phyloP scores from a whole-genome alignment of 1,140 invertebrate genomes.

The Stenopsyche tienmushanensis region DNA sequence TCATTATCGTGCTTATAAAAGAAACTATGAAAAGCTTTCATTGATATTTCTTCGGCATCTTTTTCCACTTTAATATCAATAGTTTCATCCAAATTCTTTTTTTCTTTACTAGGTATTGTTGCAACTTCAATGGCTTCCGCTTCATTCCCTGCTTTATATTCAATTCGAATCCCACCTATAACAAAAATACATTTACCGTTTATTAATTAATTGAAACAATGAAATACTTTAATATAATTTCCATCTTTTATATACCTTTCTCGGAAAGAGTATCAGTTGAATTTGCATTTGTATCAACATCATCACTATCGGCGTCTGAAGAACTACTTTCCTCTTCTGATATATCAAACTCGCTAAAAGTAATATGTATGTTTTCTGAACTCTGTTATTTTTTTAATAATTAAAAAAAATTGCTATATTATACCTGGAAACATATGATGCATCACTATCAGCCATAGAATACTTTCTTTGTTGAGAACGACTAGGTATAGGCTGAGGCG shows the following conservation, averaged over 20 bases:
- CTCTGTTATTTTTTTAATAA: too few species aligned
- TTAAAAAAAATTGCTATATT: slow-evolving; percentile 3
- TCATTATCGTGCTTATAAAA: slow-evolving; percentile 27
- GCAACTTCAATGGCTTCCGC: slow-evolving; percentile 80
- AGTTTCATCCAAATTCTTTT: slow-evolving; percentile 4
- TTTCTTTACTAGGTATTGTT: neutral
- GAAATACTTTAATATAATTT: too few species aligned
- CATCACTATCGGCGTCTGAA: slow-evolving; percentile 48
- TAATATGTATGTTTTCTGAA: too few species aligned
- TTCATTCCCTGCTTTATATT: slow-evolving; percentile 79
- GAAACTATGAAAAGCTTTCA: slow-evolving; percentile 35
- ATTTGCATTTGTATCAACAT: slow-evolving; percentile 44
- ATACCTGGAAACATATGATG: slow-evolving; percentile 52
- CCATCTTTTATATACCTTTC: too few species aligned
- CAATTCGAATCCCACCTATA: slow-evolving; percentile 64
- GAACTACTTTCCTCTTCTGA: slow-evolving; percentile 52
- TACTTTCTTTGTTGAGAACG: slow-evolving; percentile 41
- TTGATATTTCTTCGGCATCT: slow-evolving; percentile 28
- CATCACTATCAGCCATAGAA: slow-evolving; percentile 53
- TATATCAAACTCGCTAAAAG: slow-evolving; percentile 50
- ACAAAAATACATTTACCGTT: slow-evolving; percentile 11
- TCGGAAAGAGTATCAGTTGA: slow-evolving; percentile 17
- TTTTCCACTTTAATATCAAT: slow-evolving; percentile 17
- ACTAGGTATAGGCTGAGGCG: slow-evolving; percentile 5
- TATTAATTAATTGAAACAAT: slow-evolving; percentile 35